These are phyloP conservation scores for Pharmacophagus antenor DNA, from an alignment of 2,888 invertebrate genomes.

Conservation along the genomic window DNA sequence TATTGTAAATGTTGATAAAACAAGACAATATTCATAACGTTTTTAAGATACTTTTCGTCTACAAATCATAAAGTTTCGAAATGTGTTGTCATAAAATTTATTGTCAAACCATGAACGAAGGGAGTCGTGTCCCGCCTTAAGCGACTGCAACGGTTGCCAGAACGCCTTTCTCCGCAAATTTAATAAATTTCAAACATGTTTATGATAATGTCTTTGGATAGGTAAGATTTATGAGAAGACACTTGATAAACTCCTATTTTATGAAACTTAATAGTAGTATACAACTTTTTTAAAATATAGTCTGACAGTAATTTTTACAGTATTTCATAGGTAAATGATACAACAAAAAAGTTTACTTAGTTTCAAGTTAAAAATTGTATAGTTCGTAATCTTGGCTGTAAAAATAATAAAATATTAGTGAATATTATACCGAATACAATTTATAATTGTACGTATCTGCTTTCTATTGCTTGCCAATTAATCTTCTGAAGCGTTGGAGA, in stretches of 20 bases:
- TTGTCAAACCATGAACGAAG: slow-evolving; percentile 21
- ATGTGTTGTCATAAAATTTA: slow-evolving; percentile 19
- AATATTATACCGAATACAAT: too few relatives aligned
- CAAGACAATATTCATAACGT: not conserved
- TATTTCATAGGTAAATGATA: too few relatives aligned
- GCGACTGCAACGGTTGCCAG: slow-evolving; percentile 17
- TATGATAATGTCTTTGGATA: slow-evolving; percentile 23
- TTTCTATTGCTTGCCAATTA: too few relatives aligned
- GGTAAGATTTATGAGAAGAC: slow-evolving; percentile 17
- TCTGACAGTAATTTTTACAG: too few relatives aligned
- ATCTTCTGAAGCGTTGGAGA: too few relatives aligned
- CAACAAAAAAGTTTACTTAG: too few relatives aligned
- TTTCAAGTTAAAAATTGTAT: too few relatives aligned
- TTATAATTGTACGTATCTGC: too few relatives aligned
- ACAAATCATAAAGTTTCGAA: slow-evolving; percentile 21
- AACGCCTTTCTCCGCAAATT: slow-evolving; percentile 26
- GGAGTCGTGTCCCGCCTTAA: slow-evolving; percentile 25
- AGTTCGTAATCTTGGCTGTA: too few relatives aligned
- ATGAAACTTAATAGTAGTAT: too few relatives aligned
- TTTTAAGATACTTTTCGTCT: not conserved
- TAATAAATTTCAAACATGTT: slow-evolving; percentile 28
- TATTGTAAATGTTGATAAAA: not conserved
- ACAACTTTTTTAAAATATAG: too few relatives aligned
- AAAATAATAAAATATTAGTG: too few relatives aligned
- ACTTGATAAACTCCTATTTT: slow-evolving; percentile 4